These are phyloP conservation scores for Brachyopa scutellaris DNA, from an alignment of 2,888 invertebrate genomes.

Conservation along the genomic window DNA sequence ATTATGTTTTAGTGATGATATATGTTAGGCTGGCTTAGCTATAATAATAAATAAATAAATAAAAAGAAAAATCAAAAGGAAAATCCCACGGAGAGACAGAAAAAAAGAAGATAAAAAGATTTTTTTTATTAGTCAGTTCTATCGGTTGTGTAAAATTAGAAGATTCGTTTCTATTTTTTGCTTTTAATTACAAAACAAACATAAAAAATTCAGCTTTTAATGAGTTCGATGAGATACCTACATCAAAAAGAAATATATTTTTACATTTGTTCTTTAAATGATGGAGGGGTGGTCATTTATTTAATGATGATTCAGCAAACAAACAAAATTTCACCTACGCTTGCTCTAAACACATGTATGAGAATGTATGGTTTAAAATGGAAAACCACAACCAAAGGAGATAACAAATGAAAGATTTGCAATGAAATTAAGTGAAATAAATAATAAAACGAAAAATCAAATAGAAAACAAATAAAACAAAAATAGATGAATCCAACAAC, in stretches of 20 bases:
- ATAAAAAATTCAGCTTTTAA: constrained; percentile 65
- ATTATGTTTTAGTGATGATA: constrained; percentile 79
- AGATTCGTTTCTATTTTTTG: constrained; percentile 49
- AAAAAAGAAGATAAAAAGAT: constrained; percentile 69
- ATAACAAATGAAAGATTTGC: constrained; percentile 26
- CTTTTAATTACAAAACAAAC: constrained; percentile 54
- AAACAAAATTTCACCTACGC: constrained; percentile 47
- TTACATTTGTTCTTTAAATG: constrained; percentile 17
- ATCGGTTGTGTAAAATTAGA: constrained; percentile 34
- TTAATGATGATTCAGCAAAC: constrained; percentile 67
- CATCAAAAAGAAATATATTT: constrained; percentile 23
- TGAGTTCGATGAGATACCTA: constrained; percentile 62
- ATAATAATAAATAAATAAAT: constrained; percentile 73
- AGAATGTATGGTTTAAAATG: constrained; percentile 14
- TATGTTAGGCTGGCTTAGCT: constrained; percentile 81
- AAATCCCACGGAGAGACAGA: constrained; percentile 72
- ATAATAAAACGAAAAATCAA: constrained; percentile 23
- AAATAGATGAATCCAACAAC: constrained; percentile 35
- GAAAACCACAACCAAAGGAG: constrained; percentile 17
- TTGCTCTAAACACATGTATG: constrained; percentile 7
- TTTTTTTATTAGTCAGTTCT: constrained; percentile 61
- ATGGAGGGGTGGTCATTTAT: constrained; percentile 41
- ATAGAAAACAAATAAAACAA: constrained; percentile 4
- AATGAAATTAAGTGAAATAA: constrained; percentile 35
- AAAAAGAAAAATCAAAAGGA: constrained; percentile 56